Conservation (phyloP, 1,140 invertebrate genomes). For the Teleogryllus occipitalis region DNA sequence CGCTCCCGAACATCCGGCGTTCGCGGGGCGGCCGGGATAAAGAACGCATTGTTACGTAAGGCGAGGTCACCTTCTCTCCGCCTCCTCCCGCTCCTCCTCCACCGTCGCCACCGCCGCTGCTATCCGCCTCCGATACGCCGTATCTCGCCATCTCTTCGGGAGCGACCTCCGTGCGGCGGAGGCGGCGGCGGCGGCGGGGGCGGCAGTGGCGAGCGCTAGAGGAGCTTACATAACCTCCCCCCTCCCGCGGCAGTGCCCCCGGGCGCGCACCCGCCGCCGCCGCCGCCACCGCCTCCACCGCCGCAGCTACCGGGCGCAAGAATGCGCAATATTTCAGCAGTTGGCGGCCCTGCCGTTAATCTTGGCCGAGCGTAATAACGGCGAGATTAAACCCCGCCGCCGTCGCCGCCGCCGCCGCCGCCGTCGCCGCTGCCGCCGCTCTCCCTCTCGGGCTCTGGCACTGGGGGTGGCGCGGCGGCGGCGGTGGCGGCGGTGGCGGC, state of each 20-base stretch:
- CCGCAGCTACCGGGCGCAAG: background rate
- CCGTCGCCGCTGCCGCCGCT: too few relatives aligned
- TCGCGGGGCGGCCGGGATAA: background rate
- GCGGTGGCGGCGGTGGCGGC: too few relatives aligned
- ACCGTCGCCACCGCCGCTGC: too few relatives aligned
- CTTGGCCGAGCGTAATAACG: background rate
- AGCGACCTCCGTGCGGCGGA: background rate
- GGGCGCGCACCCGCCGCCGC: background rate
- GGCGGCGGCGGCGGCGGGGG: too few relatives aligned
- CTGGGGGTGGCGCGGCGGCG: too few relatives aligned
- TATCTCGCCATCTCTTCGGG: background rate
- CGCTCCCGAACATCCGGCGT: background rate
- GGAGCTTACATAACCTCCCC: background rate
- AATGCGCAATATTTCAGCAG: conserved; percentile 1
- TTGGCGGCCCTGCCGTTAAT: background rate
- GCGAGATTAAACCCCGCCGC: background rate
- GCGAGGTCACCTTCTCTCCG: background rate
- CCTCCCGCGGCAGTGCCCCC: background rate
- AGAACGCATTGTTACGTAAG: background rate
- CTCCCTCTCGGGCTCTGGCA: too few relatives aligned
- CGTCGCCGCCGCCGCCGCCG: too few relatives aligned
- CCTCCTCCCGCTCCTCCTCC: background rate
- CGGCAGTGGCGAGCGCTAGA: too few relatives aligned
- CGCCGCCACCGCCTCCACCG: too few relatives aligned
- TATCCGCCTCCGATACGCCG: background rate